Evolutionary conservation across 92 coral and sea anemone species (phyloP), one percentile per base, ranked within the genome.

Genomic region (Siderastrea siderea): DNA sequence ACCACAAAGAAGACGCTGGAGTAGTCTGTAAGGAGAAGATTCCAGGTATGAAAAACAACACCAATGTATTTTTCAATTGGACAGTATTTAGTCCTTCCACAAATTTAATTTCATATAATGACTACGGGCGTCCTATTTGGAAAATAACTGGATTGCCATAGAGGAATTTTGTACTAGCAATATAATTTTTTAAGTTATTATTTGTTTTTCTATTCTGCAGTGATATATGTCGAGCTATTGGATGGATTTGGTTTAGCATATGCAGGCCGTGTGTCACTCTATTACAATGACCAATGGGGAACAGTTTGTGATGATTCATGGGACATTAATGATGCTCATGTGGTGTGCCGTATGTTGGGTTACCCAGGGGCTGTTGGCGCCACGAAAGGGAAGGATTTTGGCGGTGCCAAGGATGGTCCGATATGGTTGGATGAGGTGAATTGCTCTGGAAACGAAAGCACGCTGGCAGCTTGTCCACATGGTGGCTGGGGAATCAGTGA

Each of bases 291-390:
- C 4, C 79, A 67, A 54, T 91, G 91, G 91, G 94, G 94, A 1
- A 86, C 94, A 0, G 77, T 92, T 3, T 92, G 95, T 54, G 87
- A 78, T 57, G 91, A 89, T 75, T 55, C 68, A 5, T 92, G 93
- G 93, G 95, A 81, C 71, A 86, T 68, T 13, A 81, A 85, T 52
- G 95, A 86, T 75, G 95, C 91, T 1, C 64, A 72, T 60, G 95
- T 92, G 12, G 93, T 81, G 53, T 92, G 95, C 68, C 90, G 93
- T 1, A 92, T 92, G 95, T 57, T 92, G 65, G 90, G 92, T 1
- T 89, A 65, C 65, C 90, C 67, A 6, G 58, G 67, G 43, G 94
- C 94, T 7, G 17, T 62, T 47, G 85, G 13, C 0, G 51, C 68
- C 55, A 77, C 69, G 1, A 67, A 54, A 55, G 59, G 45, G 6